Conservation (phyloP, 2,113 vertebrate species). For the Cairina moschata region DNA sequence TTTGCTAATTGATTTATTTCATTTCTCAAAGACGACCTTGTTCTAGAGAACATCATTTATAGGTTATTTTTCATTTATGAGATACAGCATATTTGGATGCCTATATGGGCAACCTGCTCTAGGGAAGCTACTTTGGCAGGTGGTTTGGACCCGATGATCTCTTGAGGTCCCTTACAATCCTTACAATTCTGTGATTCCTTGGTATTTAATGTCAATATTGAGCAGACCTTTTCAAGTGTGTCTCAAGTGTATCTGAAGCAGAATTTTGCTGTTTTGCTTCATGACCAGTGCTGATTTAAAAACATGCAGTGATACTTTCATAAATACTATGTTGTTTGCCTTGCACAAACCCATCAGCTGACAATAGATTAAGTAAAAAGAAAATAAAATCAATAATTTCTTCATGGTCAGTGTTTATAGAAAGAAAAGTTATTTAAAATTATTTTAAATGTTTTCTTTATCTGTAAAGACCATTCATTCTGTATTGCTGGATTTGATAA, state of each 20-base stretch:
- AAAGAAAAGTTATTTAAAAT: neutral
- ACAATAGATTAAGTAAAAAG: neutral
- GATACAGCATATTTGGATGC: neutral
- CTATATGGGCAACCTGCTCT: too few relatives aligned
- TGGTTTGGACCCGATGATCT: too few relatives aligned
- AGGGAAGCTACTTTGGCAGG: too few relatives aligned
- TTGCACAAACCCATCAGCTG: neutral
- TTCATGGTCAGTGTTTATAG: neutral
- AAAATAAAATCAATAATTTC: neutral
- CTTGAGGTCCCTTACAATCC: too few relatives aligned
- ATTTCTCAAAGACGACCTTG: neutral
- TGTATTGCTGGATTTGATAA: slow-evolving; percentile 14
- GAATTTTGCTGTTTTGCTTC: neutral
- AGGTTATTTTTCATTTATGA: neutral
- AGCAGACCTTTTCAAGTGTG: neutral
- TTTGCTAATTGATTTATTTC: neutral
- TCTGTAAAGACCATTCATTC: neutral
- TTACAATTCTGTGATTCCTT: too few relatives aligned
- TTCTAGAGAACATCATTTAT: neutral
- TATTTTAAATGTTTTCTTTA: neutral
- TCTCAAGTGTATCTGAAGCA: neutral
- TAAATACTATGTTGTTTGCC: neutral
- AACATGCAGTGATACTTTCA: neutral
- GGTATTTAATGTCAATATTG: too few relatives aligned
- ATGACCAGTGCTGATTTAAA: neutral